phyloP scores from a whole-genome alignment of 2,888 invertebrate genomes.

The Julus scandinavius region DNA sequence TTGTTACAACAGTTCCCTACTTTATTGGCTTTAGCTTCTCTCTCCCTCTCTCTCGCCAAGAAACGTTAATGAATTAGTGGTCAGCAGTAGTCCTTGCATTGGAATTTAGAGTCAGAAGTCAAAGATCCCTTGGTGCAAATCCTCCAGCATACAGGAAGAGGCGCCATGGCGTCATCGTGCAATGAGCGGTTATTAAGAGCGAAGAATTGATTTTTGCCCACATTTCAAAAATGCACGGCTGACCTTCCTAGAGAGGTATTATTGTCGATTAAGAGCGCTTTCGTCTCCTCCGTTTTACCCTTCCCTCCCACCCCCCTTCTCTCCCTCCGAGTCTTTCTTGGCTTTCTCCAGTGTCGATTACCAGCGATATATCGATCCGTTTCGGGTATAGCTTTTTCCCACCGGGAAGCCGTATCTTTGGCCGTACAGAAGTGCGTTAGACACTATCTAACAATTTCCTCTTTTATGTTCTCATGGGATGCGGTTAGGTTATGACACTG shows the following conservation, averaged over 20 bases:
- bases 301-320: too few species aligned
- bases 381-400: not conserved
- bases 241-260: not conserved
- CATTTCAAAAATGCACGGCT: not conserved
- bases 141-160: too few species aligned
- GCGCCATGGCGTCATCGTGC: not conserved
- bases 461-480: conserved; percentile 47
- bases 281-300: not conserved
- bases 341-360: conserved; percentile 30
- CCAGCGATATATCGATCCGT: conserved; percentile 9
- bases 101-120: too few species aligned
- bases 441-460: conserved; percentile 42
- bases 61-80: too few species aligned
- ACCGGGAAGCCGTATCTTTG: conserved; percentile 20
- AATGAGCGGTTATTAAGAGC: not conserved
- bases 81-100: too few species aligned
- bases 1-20: too few species aligned
- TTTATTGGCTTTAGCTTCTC: too few species aligned
- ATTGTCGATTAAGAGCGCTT: not conserved
- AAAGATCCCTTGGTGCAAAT: too few species aligned
- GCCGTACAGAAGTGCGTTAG: conserved; percentile 29
- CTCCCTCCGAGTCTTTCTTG: not conserved
- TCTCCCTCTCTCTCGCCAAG: too few species aligned
- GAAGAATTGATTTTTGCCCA: not conserved
- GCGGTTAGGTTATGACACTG: conserved; percentile 47